Percentiles rank a stretch among this genome's conserved stretches.
These are phyloP conservation scores for Mythimna albipuncta DNA, from an alignment of 2,888 invertebrate species.

Conservation along the genomic window DNA sequence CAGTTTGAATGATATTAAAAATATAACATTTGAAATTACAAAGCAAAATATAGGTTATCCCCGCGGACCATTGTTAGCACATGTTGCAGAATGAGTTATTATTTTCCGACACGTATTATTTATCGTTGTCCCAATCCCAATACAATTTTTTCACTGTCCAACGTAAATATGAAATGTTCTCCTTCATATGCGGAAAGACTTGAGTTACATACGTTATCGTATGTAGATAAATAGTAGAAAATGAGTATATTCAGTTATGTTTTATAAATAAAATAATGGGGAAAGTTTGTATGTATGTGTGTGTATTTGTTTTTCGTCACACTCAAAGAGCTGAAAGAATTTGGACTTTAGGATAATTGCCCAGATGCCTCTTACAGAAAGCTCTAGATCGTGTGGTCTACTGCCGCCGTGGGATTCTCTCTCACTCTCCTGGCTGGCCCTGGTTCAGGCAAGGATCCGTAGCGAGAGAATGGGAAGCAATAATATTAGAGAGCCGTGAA, in stretches of 20 bases:
- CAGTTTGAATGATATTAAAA: conserved; percentile 46
- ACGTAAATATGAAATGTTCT: conserved; percentile 32
- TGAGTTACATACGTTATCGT: conserved; percentile 35
- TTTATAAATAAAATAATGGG: background rate
- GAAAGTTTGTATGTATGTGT: background rate
- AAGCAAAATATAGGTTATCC: conserved; percentile 67
- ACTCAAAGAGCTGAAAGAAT: no score
- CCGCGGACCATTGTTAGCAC: conserved; percentile 74
- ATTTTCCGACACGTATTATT: conserved; percentile 75
- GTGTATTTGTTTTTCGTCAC: background rate
- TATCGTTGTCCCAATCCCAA: conserved; percentile 74
- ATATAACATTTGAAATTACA: conserved; percentile 57
- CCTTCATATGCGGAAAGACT: conserved; percentile 38
- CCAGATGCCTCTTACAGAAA: no score
- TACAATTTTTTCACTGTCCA: conserved; percentile 68
- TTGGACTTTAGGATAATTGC: no score
- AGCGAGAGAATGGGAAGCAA: no score
- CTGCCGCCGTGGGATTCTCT: no score
- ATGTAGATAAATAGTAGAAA: background rate
- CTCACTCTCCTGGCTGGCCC: no score
- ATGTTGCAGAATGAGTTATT: conserved; percentile 79
- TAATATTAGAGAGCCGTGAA: no score
- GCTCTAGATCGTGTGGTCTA: no score
- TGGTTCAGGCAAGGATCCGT: no score
- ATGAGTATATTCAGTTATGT: conserved; percentile 7